Evolutionary conservation across 2,113 vertebrate species (phyloP), one percentile per base, ranked within the genome.

Genomic region (Platysternon megacephalum): DNA sequence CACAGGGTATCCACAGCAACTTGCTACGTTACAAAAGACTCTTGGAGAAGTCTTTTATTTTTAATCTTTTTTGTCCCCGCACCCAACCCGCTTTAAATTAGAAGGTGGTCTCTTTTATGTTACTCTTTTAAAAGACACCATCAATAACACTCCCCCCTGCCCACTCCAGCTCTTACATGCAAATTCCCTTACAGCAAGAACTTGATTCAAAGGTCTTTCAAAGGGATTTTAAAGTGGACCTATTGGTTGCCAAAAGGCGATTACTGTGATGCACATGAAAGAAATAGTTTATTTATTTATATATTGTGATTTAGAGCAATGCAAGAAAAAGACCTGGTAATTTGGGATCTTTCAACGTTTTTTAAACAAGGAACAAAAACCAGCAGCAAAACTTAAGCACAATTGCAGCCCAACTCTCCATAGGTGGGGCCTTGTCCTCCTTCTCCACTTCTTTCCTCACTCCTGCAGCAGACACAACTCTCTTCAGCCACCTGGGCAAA

Each of bases 21-120:
- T 88, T 0, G 0, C 52, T 85, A 93, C 82, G 6, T 56, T 93
- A 56, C 49, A 76, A 95, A 87, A 51, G 52, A 26, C 84, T 83
- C 39, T 28, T 91, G 90, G 86, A 22, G 83, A 95, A 91, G 46
- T 53, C 52, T 56, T 92, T 93, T 13, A 72, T 85, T 95, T 97
- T 91, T 92, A 95, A 91, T 87, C 86, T 42, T 13, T 94, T 94
- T 91, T 72, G 4, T 87, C 78, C 83, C 72, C 4, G 3, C 55
- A n/a, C 8, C 72, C 89, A 86, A 46, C 86, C 52, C 79, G 79
- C 58, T 52, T 87, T 68, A 96, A 96, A 90, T 95, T 44, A 85
- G 46, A 91, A 13, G 46, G 82, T 93, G 82, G 32, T 80, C 11
- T 89, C 39, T 74, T 90, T 29, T 42, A 82, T 26, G 4, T 44